Base-by-base conservation (phyloP, 2,113 vertebrate species). In the Micromys minutus region DNA sequence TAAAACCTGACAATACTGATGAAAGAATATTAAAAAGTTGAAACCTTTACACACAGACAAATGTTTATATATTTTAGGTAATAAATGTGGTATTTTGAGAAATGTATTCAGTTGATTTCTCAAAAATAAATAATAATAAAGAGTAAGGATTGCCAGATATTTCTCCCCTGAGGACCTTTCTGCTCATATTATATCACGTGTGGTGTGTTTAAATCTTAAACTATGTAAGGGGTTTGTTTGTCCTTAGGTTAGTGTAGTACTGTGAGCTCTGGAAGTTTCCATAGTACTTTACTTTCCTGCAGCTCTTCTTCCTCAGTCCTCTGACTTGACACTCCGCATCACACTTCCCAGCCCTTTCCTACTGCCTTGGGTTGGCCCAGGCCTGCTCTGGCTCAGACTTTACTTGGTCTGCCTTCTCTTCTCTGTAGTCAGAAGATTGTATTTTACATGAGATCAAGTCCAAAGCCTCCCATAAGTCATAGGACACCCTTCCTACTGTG, bases 11-110 rank as follows among this genome's bases (percentile, higher is more conserved):
- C 45, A 36, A 1, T 55, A 45, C 72, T 94, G 75, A 59, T 96
- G 42, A 65, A 95, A 52, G 29, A 91, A 86, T 47, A 59, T 52
- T 65, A 96, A 5, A 87, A 57, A 85, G 92, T 76, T 85, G 65
- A 76, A 93, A 85, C 29, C 29, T 89, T 21, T 79, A 8, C 29
- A 29, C 8, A 7, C 24, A 24, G 69, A 39, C 4, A 77, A 88
- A 88, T 11, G 59, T 76, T 85, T 84, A 83, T 83, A 69, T 86
- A 39, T 87, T 47, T 45, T 72, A 50, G 4, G 55, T 94, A 94
- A 61, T 81, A 93, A 81, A 77, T 74, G 17, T 17, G 13, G 1
- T 87, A 29, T 89, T 76, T 52, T 1, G n/a, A 36, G n/a, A 63
- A 95, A 85, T 61, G 17, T 45, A 86, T 36, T 71, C 34, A 90